Percentiles rank a stretch among this genome's conserved stretches.
phyloP scores from a whole-genome alignment of 2,113 vertebrate genomes.

The Mastomys coucha region DNA sequence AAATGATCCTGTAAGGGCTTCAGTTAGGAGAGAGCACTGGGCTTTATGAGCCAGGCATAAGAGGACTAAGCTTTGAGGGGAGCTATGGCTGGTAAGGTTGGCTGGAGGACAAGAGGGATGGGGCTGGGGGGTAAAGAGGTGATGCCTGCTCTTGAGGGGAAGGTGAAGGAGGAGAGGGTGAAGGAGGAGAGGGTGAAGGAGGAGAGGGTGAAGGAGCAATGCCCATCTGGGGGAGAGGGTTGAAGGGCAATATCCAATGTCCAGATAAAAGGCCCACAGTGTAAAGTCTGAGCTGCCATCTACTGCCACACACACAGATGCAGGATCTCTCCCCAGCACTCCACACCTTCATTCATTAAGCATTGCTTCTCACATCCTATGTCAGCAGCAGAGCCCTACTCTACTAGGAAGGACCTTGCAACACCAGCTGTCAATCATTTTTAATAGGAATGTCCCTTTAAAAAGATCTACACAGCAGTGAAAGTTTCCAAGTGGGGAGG shows the following conservation, averaged over 20 bases:
- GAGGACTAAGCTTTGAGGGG: background rate
- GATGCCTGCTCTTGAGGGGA: accelerated
- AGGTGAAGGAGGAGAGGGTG: accelerated
- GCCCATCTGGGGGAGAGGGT: background rate
- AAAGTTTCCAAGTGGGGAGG: background rate
- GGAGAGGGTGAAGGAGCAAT: accelerated
- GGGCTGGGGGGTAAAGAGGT: accelerated
- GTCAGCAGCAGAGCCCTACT: accelerated
- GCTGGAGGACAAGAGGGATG: background rate
- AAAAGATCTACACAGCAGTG: background rate
- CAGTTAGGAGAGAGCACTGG: background rate
- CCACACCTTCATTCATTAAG: background rate
- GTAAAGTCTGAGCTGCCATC: too few relatives aligned
- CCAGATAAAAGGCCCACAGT: background rate
- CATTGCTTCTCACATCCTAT: accelerated
- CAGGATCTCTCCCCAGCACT: background rate
- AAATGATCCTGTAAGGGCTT: background rate
- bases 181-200: too few relatives aligned
- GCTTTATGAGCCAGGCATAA: background rate
- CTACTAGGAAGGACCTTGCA: background rate
- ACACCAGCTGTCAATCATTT: background rate
- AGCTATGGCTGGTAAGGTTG: accelerated
- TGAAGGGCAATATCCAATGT: accelerated
- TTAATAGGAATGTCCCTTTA: background rate
- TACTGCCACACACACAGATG: accelerated